These are phyloP conservation scores for Callionymus lyra DNA, from an alignment of 2,113 vertebrate species.

Conservation along the genomic window DNA sequence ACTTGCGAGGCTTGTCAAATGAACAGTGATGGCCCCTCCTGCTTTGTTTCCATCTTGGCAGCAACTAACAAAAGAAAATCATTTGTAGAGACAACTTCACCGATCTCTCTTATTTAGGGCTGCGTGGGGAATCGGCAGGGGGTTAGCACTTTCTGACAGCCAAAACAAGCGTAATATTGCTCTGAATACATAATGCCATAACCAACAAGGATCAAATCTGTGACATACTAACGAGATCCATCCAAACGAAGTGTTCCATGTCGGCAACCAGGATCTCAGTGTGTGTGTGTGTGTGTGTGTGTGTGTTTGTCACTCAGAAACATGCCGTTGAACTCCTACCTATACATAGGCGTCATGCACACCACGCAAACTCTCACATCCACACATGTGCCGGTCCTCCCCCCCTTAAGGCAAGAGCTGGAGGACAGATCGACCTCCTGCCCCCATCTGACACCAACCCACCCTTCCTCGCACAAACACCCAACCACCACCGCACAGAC, in stretches of 20 bases:
- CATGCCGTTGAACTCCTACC: slow-evolving; percentile 42
- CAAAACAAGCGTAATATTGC: slow-evolving; percentile 82
- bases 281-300: slow-evolving; percentile 37
- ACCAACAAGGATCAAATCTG: slow-evolving; percentile 93
- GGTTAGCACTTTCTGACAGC: slow-evolving; percentile 58
- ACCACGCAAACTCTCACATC: slow-evolving; percentile 11
- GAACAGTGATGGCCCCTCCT: slow-evolving; percentile 51
- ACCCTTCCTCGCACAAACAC: slow-evolving; percentile 24
- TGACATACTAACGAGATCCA: slow-evolving; percentile 81
- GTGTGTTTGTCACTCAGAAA: slow-evolving; percentile 42
- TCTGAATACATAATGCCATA: slow-evolving; percentile 94
- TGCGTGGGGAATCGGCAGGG: slow-evolving; percentile 59
- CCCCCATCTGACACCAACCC: slow-evolving; percentile 74
- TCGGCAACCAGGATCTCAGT: slow-evolving; percentile 42
- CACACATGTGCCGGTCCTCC: slow-evolving; percentile 65
- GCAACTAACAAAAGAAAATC: slow-evolving; percentile 50
- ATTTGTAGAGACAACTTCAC: slow-evolving; percentile 41
- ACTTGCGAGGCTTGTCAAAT: slow-evolving; percentile 45
- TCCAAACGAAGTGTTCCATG: slow-evolving; percentile 68
- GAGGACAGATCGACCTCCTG: slow-evolving; percentile 93
- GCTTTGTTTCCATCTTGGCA: slow-evolving; percentile 49
- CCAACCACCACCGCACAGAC: slow-evolving; percentile 15
- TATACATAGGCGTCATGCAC: slow-evolving; percentile 65
- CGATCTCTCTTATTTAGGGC: slow-evolving; percentile 37
- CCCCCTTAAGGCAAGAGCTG: slow-evolving; percentile 70